A percentile compares a stretch with the other conserved stretches of the same genome.
Conservation (phyloP, 2,113 vertebrate genomes). For the Perccottus glenii region DNA sequence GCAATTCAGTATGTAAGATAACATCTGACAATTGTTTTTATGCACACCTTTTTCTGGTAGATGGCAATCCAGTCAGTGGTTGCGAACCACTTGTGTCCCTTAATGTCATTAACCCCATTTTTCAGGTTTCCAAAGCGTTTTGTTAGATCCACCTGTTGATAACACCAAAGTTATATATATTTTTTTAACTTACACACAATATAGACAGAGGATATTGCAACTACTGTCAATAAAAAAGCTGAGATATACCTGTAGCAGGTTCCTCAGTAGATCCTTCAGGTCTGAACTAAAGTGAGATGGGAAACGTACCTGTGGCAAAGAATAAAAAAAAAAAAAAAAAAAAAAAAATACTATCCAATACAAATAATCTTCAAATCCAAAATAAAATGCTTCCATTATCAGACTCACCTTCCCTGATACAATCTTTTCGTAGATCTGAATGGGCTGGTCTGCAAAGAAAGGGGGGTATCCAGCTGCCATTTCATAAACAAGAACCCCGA, state of each 20-base stretch:
- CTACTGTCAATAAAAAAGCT: not conserved
- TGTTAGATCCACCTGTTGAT: slow-evolving; percentile 86
- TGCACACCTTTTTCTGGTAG: slow-evolving; percentile 88
- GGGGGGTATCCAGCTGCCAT: slow-evolving; percentile 93
- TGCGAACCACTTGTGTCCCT: slow-evolving; percentile 92
- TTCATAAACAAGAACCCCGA: slow-evolving; percentile 93
- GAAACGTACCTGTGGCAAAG: slow-evolving; percentile 83
- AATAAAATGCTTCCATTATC: not conserved
- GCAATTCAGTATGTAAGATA: too few species aligned
- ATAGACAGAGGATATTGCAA: not conserved
- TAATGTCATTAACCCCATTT: slow-evolving; percentile 92
- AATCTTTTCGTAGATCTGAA: slow-evolving; percentile 96
- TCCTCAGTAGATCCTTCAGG: slow-evolving; percentile 91
- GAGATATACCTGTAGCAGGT: slow-evolving; percentile 83
- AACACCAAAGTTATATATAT: not conserved
- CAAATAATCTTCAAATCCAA: not conserved
- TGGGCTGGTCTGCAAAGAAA: slow-evolving; percentile 93
- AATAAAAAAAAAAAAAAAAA: not conserved
- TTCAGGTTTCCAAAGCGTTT: slow-evolving; percentile 92
- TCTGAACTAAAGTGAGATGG: slow-evolving; percentile 93
- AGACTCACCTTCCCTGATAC: slow-evolving; percentile 90
- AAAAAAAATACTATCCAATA: not conserved
- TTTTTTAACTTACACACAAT: not conserved
- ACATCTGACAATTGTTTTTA: not conserved
- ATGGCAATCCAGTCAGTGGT: slow-evolving; percentile 94